Evolutionary conservation across 2,113 vertebrate species (phyloP).

Genomic region (Psilopogon haemacephalus): DNA sequence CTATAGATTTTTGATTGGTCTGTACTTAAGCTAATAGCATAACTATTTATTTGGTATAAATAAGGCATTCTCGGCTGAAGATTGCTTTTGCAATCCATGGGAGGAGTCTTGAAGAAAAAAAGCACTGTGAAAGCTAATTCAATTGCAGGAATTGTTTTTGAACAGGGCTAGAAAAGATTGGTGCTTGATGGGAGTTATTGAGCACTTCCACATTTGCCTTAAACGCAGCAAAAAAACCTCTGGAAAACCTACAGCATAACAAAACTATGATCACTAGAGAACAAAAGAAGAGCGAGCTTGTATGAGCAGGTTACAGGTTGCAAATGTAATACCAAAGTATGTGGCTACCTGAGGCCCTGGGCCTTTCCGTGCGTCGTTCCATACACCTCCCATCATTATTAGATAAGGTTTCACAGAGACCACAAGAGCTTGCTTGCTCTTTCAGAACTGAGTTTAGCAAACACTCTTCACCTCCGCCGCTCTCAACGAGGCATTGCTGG

Average conservation of each 20-base stretch:
- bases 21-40: slow-evolving; percentile 54
- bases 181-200: not conserved
- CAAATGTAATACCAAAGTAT: not conserved
- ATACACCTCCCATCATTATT: not conserved
- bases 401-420: not conserved
- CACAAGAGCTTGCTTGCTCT: not conserved
- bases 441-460: not conserved
- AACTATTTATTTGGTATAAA: slow-evolving; percentile 64
- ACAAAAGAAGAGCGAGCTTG: accelerated
- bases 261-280: not conserved
- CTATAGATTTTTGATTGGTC: slow-evolving; percentile 45
- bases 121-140: slow-evolving; percentile 23
- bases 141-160: slow-evolving; percentile 1
- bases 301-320: not conserved
- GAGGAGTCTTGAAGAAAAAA: slow-evolving; percentile 41
- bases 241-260: not conserved
- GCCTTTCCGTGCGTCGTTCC: not conserved
- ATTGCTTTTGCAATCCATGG: not conserved
- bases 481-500: not conserved
- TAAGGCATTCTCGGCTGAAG: slow-evolving; percentile 6
- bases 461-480: not conserved
- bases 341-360: not conserved
- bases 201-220: not conserved
- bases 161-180: not conserved
- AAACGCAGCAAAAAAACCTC: not conserved